Conservation (phyloP, 2,888 invertebrate species). For the Orthonychiurus folsomi region DNA sequence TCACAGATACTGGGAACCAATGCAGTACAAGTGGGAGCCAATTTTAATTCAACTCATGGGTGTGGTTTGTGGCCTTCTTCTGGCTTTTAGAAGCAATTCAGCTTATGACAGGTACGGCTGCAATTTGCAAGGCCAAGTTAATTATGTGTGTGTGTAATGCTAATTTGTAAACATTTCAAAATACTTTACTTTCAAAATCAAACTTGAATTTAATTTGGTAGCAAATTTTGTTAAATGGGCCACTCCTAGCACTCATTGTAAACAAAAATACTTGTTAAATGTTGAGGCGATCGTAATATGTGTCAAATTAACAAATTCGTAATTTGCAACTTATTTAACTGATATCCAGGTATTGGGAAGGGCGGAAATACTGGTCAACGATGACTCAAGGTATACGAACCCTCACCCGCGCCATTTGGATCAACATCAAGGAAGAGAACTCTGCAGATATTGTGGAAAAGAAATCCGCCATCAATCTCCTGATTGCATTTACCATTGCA, state of each 20-base stretch:
- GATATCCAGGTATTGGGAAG: slow-evolving; percentile 10
- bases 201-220: too few relatives aligned
- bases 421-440: neutral
- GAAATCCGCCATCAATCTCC: slow-evolving; percentile 8
- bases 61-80: slow-evolving; percentile 8
- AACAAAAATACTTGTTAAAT: too few relatives aligned
- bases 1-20: neutral
- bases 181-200: too few relatives aligned
- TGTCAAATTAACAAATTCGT: too few relatives aligned
- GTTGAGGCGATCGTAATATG: too few relatives aligned
- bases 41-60: slow-evolving; percentile 15
- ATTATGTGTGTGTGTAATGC: too few relatives aligned
- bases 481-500: slow-evolving; percentile 4
- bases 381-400: slow-evolving; percentile 3
- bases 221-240: too few relatives aligned
- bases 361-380: slow-evolving; percentile 6
- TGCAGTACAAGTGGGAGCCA: neutral
- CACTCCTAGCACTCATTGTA: too few relatives aligned
- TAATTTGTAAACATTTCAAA: too few relatives aligned
- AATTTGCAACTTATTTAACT: neutral
- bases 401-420: slow-evolving; percentile 6
- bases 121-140: too few relatives aligned
- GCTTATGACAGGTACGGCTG: slow-evolving; percentile 19
- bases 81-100: slow-evolving; percentile 9
- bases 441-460: slow-evolving; percentile 7